phyloP scores from a whole-genome alignment of 2,797 vertebrate genomes.

The Periparus ater region DNA sequence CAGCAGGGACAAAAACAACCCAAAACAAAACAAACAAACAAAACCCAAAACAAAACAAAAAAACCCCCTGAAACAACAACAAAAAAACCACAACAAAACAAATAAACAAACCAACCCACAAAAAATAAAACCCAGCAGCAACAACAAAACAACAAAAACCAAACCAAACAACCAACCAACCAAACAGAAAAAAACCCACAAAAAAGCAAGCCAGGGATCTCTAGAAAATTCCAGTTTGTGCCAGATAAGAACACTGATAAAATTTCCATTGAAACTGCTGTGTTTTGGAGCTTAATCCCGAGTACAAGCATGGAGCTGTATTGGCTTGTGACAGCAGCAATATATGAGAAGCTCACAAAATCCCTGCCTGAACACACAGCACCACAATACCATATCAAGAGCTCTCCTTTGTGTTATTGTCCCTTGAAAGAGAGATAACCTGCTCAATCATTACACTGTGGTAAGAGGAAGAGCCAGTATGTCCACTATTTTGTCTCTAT shows the following conservation, averaged over 20 bases:
- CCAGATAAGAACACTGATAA: not conserved
- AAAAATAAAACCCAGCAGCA: too few species aligned
- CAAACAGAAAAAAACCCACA: too few species aligned
- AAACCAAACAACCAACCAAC: too few species aligned
- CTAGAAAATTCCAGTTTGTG: not conserved
- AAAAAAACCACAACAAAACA: not conserved
- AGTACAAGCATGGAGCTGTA: not conserved
- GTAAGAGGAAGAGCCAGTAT: not conserved
- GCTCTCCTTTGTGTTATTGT: not conserved
- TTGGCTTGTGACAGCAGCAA: not conserved
- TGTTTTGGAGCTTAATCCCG: not conserved
- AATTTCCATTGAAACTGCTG: not conserved
- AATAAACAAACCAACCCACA: too few species aligned
- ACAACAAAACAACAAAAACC: too few species aligned
- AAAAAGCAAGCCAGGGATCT: not conserved
- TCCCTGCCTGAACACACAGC: not conserved
- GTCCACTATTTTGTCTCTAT: not conserved
- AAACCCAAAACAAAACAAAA: not conserved
- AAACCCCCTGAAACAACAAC: too few species aligned
- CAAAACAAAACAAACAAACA: not conserved
- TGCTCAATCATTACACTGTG: not conserved
- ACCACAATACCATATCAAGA: not conserved
- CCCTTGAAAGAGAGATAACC: not conserved
- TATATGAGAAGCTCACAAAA: not conserved
- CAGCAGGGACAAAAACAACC: not conserved